These are phyloP conservation scores for Oenanthe melanoleuca DNA, from an alignment of 2,113 vertebrate genomes.

Conservation along the genomic window DNA sequence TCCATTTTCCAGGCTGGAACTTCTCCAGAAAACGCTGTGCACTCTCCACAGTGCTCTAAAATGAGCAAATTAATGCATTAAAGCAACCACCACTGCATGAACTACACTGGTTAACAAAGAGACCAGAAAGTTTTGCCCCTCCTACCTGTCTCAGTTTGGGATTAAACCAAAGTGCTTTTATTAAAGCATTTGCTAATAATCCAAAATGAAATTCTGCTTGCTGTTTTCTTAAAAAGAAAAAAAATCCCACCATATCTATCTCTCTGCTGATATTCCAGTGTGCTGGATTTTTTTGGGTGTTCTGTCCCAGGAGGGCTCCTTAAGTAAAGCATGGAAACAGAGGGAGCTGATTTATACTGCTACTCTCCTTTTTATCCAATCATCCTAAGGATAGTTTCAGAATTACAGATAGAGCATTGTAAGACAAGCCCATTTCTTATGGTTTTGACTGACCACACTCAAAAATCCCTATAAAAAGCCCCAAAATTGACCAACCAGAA, in stretches of 20 bases:
- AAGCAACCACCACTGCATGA: not conserved
- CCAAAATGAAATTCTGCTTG: not conserved
- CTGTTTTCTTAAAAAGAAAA: not conserved
- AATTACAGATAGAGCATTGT: not conserved
- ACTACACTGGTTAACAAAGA: not conserved
- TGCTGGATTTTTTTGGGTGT: not conserved
- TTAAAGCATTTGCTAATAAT: not conserved
- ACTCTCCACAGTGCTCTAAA: conserved; percentile 93
- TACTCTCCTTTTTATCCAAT: not conserved
- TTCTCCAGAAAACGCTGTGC: conserved; percentile 87
- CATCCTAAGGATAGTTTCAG: not conserved
- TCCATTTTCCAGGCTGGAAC: conserved; percentile 87
- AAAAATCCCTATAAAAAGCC: accelerated
- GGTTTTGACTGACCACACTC: not conserved
- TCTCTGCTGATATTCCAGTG: not conserved
- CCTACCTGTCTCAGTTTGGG: not conserved
- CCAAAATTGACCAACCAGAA: not conserved
- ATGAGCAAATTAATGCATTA: not conserved
- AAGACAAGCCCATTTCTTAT: not conserved
- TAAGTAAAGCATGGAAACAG: not conserved
- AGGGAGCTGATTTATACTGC: not conserved
- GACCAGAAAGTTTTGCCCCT: not conserved
- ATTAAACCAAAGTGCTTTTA: not conserved
- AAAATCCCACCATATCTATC: not conserved
- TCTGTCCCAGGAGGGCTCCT: not conserved